Evolutionary conservation across 92 coral and sea anemone genomes (phyloP).

Genomic region (Muricea muricata): DNA sequence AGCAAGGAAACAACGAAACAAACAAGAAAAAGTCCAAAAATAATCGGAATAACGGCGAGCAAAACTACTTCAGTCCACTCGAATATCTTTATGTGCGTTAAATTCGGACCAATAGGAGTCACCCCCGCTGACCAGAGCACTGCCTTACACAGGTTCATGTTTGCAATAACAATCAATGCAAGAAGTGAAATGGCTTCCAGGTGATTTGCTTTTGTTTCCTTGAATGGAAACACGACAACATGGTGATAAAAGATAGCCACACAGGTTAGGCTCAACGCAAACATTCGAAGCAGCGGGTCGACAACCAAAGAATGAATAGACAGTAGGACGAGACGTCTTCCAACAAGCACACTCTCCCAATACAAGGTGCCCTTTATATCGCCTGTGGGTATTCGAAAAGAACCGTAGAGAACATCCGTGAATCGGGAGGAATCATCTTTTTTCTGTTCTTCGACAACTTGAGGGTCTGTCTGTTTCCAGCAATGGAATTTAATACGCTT

Average conservation of each 20-base stretch:
- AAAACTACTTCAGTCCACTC: conserved; percentile 51
- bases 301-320: conserved; percentile 54
- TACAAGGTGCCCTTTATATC: conserved; percentile 51
- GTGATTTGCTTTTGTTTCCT: conserved; percentile 59
- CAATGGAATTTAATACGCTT: background rate
- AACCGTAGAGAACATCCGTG: conserved; percentile 51
- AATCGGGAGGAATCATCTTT: background rate
- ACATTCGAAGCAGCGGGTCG: conserved; percentile 64
- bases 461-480: background rate
- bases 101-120: conserved; percentile 48
- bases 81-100: conserved; percentile 34
- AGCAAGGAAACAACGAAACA: background rate
- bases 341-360: conserved; percentile 78
- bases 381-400: conserved; percentile 53
- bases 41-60: conserved; percentile 52
- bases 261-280: conserved; percentile 54
- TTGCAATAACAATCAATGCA: conserved; percentile 57
- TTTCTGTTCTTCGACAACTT: background rate
- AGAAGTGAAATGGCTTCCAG: conserved; percentile 53
- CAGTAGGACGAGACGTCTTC: conserved; percentile 71
- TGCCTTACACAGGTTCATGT: conserved; percentile 66
- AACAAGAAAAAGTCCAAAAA: conserved; percentile 30
- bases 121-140: conserved; percentile 58
- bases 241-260: conserved; percentile 63
- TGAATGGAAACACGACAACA: conserved; percentile 55